Base-by-base conservation (phyloP, 2,797 vertebrate species). In the Pampus argenteus region DNA sequence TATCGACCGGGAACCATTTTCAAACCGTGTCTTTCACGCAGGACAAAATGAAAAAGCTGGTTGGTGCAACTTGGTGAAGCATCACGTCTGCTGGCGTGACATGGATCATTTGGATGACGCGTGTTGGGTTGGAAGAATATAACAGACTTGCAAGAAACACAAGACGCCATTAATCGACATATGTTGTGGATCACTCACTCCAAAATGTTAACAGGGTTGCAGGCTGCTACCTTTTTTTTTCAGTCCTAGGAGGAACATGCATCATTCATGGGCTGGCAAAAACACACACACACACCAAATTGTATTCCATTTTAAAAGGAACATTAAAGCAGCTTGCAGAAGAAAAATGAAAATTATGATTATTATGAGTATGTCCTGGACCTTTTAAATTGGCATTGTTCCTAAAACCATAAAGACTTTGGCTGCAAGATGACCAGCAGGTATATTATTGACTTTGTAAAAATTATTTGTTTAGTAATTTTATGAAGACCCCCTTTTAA, bases 121-220 rank as follows among this genome's bases (percentile, higher is more conserved):
- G 81, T 52, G 80, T 74, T 69, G 76, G 64, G 65, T 72, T 69
- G 70, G n/a, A 66, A 78, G 69, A 72, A 81, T 55, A 76, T 74
- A 71, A 73, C 86, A 77, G 79, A 85, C 73, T 80, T 70, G 73
- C 66, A 67, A 78, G 73, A 84, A 89, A 89, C 71, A 28, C 60
- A 85, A 82, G 79, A 76, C 76, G 61, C 81, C 80, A 85, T 91
- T 92, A 91, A 89, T 73, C 69, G 79, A 73, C 70, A 85, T 90
- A 76, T 90, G 89, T 74, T 79, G 85, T 81, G 90, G 88, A 90
- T 92, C 88, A 88, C 81, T 91, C 87, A 77, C 87, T 90, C 83
- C 73, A 87, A 92, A 92, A 91, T 92, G 91, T 93, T 91, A 94
- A 78, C 85, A 75, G 70, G 20, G 81, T 74, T 76, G 63, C 81